Percentiles rank a stretch among this genome's conserved stretches.
Conservation (phyloP, 1,140 invertebrate genomes). For the Apocrypta bakeri region DNA sequence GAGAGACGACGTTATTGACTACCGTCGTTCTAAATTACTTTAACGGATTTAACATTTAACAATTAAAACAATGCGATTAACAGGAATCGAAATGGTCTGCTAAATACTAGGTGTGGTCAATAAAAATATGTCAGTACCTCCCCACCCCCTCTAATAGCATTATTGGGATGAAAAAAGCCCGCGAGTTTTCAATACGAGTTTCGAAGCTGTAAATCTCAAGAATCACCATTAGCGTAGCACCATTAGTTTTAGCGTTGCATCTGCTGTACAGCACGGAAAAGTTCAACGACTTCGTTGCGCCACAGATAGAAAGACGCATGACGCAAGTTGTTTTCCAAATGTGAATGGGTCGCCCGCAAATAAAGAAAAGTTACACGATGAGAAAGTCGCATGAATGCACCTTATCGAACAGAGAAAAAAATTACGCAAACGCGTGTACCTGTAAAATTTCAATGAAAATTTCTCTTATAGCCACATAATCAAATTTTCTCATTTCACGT, state of each 20-base stretch:
- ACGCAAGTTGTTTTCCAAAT: background rate
- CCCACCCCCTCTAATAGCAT: background rate
- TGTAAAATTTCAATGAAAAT: background rate
- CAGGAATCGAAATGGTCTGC: no score
- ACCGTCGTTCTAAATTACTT: no score
- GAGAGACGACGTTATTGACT: constrained; percentile 6
- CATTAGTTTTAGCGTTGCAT: background rate
- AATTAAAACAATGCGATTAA: no score
- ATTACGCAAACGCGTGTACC: constrained; percentile 1
- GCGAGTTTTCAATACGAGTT: background rate
- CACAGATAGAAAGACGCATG: background rate
- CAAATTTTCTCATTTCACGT: background rate
- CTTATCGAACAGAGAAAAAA: background rate
- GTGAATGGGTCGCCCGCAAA: background rate
- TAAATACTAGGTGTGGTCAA: no score
- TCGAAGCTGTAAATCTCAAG: background rate
- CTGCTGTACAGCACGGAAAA: background rate
- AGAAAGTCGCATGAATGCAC: background rate
- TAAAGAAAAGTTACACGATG: background rate
- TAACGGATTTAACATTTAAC: no score
- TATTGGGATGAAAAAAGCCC: background rate
- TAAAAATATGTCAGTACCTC: background rate
- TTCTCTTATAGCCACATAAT: background rate
- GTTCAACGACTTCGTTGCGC: background rate
- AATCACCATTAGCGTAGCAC: background rate